phyloP scores from a whole-genome alignment of 2,888 invertebrate genomes.

The Rambutsinella grinnellia region DNA sequence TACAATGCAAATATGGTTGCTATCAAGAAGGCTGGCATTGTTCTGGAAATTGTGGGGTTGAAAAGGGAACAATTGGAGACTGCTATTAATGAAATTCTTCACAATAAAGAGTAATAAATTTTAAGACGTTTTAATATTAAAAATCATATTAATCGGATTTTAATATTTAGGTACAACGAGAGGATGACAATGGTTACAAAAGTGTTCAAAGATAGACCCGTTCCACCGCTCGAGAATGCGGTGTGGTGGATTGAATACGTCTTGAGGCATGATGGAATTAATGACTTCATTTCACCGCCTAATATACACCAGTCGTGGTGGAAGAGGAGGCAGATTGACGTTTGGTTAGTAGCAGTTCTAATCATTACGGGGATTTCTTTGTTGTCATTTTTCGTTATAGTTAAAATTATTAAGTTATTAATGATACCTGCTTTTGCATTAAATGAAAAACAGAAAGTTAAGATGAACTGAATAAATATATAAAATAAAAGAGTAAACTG shows the following conservation, averaged over 20 bases:
- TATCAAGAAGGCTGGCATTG: conserved; percentile 34
- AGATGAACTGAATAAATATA: too few species aligned
- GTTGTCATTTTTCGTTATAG: too few species aligned
- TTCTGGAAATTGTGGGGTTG: conserved; percentile 40
- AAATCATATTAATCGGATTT: too few species aligned
- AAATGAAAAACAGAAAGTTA: too few species aligned
- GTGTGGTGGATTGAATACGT: conserved; percentile 39
- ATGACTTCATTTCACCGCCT: conserved; percentile 6
- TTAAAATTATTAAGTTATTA: too few species aligned
- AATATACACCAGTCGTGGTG: conserved; percentile 43
- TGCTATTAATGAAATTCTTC: conserved; percentile 12
- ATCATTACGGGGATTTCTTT: too few species aligned
- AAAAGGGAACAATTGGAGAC: conserved; percentile 30
- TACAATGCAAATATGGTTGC: too few species aligned
- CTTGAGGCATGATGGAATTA: conserved; percentile 28
- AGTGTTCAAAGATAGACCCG: conserved; percentile 20
- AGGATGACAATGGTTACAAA: background rate
- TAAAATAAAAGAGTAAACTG: too few species aligned
- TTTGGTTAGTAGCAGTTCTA: conserved; percentile 21
- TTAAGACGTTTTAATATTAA: too few species aligned
- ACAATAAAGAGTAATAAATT: background rate
- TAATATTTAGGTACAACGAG: background rate
- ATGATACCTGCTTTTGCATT: too few species aligned
- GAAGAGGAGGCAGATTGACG: conserved; percentile 42
- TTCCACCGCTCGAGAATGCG: conserved; percentile 26